A percentile compares a stretch with the other conserved stretches of the same genome.
These are phyloP conservation scores for Acromyrmex echinatior DNA, from an alignment of 1,140 invertebrate species.

Conservation along the genomic window DNA sequence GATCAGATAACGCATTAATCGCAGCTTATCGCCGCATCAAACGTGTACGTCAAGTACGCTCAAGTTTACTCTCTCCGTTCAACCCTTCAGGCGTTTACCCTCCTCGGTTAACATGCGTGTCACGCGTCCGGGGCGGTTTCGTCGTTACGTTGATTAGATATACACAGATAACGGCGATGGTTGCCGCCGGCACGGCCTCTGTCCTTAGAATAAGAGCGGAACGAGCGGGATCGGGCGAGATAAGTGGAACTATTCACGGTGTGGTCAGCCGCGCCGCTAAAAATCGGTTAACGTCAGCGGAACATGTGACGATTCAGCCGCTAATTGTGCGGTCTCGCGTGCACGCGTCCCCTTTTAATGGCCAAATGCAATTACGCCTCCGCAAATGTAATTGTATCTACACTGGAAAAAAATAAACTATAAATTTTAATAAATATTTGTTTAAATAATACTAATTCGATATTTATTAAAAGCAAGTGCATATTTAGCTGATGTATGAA, in stretches of 20 bases:
- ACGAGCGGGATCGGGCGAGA: constrained; percentile 27
- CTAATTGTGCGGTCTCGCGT: constrained; percentile 19
- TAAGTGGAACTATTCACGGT: constrained; percentile 62
- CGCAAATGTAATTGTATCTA: constrained; percentile 3
- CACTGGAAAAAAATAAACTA: background rate
- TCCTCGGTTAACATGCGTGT: constrained; percentile 39
- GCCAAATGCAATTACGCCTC: background rate
- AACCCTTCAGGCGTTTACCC: constrained; percentile 36
- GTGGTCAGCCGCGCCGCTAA: constrained; percentile 40
- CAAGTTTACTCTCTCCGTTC: constrained; percentile 51
- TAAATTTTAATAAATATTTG: no score
- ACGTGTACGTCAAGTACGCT: constrained; percentile 59
- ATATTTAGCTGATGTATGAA: no score
- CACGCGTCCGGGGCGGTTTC: constrained; percentile 16
- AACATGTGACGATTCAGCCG: constrained; percentile 39
- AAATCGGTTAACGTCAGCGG: constrained; percentile 25
- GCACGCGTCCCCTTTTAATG: background rate
- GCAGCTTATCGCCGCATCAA: constrained; percentile 63
- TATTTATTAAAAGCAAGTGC: no score
- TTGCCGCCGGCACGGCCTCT: constrained; percentile 43
- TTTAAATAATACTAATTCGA: no score
- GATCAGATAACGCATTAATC: constrained; percentile 73
- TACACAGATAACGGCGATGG: constrained; percentile 65
- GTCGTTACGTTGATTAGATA: constrained; percentile 69
- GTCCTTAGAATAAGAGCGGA: constrained; percentile 39